Evolutionary conservation across 2,113 vertebrate genomes (phyloP).

Genomic region (Orientallactaga bullata): DNA sequence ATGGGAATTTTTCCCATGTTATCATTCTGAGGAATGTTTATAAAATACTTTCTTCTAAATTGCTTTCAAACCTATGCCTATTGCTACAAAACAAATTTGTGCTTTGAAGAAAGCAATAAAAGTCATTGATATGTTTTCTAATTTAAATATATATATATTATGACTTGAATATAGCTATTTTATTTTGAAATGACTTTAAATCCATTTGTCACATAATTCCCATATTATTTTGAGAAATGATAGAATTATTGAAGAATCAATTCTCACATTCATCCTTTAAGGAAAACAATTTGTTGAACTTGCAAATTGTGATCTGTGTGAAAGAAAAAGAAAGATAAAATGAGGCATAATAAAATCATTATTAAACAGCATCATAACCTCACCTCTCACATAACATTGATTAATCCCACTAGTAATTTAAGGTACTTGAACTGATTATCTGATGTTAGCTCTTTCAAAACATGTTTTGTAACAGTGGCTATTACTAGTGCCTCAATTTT

Average conservation of each 20-base stretch:
- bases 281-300: slow-evolving; percentile 19
- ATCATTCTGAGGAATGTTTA: not conserved
- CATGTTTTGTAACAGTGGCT: not conserved
- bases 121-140: not conserved
- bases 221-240: slow-evolving; percentile 37
- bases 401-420: not conserved
- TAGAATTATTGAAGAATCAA: not conserved
- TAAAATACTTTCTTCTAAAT: not conserved
- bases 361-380: slow-evolving; percentile 17
- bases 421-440: not conserved
- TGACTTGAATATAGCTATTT: not conserved
- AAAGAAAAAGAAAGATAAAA: not conserved
- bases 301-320: not conserved
- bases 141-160: not conserved
- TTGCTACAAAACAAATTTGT: slow-evolving; percentile 16
- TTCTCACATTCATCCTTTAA: not conserved
- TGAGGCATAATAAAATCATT: not conserved
- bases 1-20: not conserved
- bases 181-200: slow-evolving; percentile 17
- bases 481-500: not conserved
- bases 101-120: slow-evolving; percentile 34
- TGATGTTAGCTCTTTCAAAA: not conserved
- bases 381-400: not conserved
- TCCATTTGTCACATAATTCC: slow-evolving; percentile 8
- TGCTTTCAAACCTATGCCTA: not conserved